Evolutionary conservation across 2,888 invertebrate species (phyloP).

Genomic region (Terebella lapidaria): DNA sequence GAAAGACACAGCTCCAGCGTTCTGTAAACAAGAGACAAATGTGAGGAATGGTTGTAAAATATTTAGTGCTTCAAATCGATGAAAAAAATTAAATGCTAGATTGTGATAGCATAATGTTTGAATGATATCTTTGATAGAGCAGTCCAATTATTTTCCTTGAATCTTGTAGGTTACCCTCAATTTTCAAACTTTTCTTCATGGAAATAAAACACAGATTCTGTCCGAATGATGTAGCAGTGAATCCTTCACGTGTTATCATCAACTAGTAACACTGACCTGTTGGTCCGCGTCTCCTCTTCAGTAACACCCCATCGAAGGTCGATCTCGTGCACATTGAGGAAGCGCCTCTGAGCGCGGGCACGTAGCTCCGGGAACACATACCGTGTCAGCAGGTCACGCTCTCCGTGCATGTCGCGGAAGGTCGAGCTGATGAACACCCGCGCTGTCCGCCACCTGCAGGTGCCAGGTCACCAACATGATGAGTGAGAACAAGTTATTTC

Average conservation of each 20-base stretch:
- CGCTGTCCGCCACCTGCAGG: constrained; percentile 50
- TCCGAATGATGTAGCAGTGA: too few relatives aligned
- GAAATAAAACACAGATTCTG: too few relatives aligned
- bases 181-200: too few relatives aligned
- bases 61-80: too few relatives aligned
- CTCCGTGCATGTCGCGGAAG: constrained; percentile 57
- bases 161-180: too few relatives aligned
- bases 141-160: too few relatives aligned
- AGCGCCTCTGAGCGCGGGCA: constrained; percentile 43
- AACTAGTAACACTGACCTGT: constrained; percentile 28
- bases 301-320: constrained; percentile 57
- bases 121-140: too few relatives aligned
- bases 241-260: too few relatives aligned
- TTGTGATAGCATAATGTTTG: too few relatives aligned
- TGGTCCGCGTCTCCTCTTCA: constrained; percentile 44
- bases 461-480: neutral
- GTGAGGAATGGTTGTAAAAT: neutral
- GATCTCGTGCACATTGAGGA: constrained; percentile 51
- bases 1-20: constrained; percentile 51
- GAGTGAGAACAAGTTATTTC: neutral
- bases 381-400: constrained; percentile 54
- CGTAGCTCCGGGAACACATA: constrained; percentile 55
- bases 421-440: constrained; percentile 57
- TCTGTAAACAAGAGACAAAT: constrained; percentile 31
- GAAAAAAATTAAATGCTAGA: too few relatives aligned